A percentile compares a stretch with the other conserved stretches of the same genome.
Evolutionary conservation across 2,888 invertebrate species (phyloP).

Genomic region (Hyles lineata): DNA sequence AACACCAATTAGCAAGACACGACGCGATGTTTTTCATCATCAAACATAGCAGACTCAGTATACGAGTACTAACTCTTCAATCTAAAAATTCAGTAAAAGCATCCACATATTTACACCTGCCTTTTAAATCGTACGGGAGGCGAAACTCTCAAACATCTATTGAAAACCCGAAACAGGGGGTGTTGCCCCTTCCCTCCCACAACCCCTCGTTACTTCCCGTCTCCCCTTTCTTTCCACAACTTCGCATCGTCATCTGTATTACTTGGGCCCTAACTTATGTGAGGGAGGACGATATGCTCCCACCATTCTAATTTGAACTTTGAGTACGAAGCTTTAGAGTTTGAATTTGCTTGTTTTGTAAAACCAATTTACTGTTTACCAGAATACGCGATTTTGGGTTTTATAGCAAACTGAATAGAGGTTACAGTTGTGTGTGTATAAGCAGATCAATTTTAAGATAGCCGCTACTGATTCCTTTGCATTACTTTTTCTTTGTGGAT

Average conservation of each 20-base stretch:
- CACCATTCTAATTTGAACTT: conserved; percentile 47
- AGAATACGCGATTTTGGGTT: conserved; percentile 52
- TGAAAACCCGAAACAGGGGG: conserved; percentile 84
- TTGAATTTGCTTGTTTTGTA: conserved; percentile 45
- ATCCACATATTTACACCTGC: conserved; percentile 65
- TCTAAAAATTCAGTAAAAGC: conserved; percentile 34
- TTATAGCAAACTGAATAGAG: conserved; percentile 41
- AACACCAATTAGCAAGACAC: conserved; percentile 1
- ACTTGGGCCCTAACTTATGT: conserved; percentile 83
- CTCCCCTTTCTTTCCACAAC: conserved; percentile 84
- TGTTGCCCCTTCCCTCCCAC: conserved; percentile 51
- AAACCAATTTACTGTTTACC: conserved; percentile 69
- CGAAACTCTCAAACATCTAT: conserved; percentile 81
- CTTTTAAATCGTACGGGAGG: conserved; percentile 73
- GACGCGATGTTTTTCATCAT: neutral
- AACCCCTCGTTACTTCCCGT: conserved; percentile 67
- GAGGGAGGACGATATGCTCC: conserved; percentile 61
- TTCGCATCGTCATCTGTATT: conserved; percentile 84
- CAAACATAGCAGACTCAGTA: conserved; percentile 2
- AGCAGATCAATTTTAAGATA: conserved; percentile 82
- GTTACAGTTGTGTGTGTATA: conserved; percentile 49
- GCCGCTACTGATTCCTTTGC: conserved; percentile 83
- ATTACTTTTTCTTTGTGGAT: conserved; percentile 83
- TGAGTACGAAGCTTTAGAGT: conserved; percentile 33
- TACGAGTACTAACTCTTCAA: conserved; percentile 29